Percentiles rank a stretch among this genome's conserved stretches.
phyloP scores from a whole-genome alignment of 2,797 vertebrate genomes.

The Podarcis siculus region DNA sequence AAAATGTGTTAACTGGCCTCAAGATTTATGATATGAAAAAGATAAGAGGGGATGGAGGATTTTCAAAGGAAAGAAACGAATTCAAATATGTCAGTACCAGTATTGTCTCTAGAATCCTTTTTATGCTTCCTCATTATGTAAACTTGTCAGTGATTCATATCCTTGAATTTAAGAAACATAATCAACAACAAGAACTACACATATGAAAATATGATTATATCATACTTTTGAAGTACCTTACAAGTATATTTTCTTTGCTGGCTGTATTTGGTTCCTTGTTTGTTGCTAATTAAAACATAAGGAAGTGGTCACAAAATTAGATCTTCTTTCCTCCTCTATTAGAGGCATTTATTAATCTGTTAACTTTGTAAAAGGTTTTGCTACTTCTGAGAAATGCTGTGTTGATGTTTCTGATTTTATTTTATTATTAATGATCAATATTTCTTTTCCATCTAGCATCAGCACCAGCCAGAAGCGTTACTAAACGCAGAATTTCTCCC shows the following conservation, averaged over 20 bases:
- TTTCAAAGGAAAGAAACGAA: background rate
- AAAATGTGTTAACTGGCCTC: background rate
- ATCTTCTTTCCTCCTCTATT: background rate
- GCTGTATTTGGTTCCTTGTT: background rate
- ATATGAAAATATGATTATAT: too few species aligned
- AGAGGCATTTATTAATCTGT: background rate
- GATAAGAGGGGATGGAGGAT: background rate
- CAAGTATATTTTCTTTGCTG: too few species aligned
- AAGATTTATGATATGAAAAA: background rate
- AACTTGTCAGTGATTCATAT: background rate
- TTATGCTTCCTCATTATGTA: background rate
- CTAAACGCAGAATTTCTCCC: slow-evolving; percentile 87
- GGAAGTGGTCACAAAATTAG: background rate
- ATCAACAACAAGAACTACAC: too few species aligned
- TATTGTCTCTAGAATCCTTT: background rate
- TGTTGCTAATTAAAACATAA: background rate
- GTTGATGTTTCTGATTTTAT: background rate
- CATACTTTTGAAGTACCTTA: too few species aligned
- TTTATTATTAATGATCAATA: slow-evolving; percentile 34
- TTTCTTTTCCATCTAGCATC: slow-evolving; percentile 81
- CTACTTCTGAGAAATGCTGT: slow-evolving; percentile 9
- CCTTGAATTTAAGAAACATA: too few species aligned
- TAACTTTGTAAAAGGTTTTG: background rate
- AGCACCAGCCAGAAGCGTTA: slow-evolving; percentile 87
- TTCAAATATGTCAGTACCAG: background rate